A percentile compares a stretch with the other conserved stretches of the same genome.
phyloP scores from a whole-genome alignment of 2,113 vertebrate genomes.

The Scolopax mira region DNA sequence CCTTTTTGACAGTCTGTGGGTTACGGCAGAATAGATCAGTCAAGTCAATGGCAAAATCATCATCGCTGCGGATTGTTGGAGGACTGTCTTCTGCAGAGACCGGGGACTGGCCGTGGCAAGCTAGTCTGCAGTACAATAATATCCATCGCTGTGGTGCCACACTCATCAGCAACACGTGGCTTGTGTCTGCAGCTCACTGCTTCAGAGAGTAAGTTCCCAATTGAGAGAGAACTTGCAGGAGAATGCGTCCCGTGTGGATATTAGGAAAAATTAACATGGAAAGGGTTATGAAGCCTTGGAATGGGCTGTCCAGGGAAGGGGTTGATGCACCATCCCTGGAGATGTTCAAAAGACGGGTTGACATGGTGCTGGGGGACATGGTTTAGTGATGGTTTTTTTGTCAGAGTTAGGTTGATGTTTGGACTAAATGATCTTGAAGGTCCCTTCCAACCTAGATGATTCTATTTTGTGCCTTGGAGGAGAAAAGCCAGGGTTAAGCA shows the following conservation, averaged over 20 bases:
- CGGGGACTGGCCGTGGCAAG: constrained; percentile 92
- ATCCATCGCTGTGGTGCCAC: constrained; percentile 88
- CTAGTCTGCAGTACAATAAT: constrained; percentile 82
- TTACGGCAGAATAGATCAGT: constrained; percentile 60
- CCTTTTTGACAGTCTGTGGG: constrained; percentile 71
- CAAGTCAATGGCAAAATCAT: constrained; percentile 39
- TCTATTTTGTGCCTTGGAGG: not conserved
- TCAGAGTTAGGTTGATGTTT: too few relatives aligned
- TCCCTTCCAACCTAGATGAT: too few relatives aligned
- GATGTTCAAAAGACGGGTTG: too few relatives aligned
- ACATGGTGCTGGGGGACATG: too few relatives aligned
- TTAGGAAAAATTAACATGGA: too few relatives aligned
- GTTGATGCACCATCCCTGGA: too few relatives aligned
- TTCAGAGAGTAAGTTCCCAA: constrained; percentile 76
- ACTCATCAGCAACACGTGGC: constrained; percentile 85
- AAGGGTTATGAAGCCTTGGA: too few relatives aligned
- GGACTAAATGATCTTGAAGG: too few relatives aligned
- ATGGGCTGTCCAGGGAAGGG: too few relatives aligned
- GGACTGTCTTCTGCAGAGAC: constrained; percentile 74
- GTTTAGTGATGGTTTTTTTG: too few relatives aligned
- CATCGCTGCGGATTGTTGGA: constrained; percentile 76
- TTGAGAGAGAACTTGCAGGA: not conserved
- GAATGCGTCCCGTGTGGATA: not conserved
- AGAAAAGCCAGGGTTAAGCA: not conserved
- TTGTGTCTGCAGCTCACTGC: constrained; percentile 92